Percentiles rank a stretch among this genome's conserved stretches.
These are phyloP conservation scores for Urocyon cinereoargenteus DNA, from an alignment of 2,797 vertebrate species.

Conservation along the genomic window DNA sequence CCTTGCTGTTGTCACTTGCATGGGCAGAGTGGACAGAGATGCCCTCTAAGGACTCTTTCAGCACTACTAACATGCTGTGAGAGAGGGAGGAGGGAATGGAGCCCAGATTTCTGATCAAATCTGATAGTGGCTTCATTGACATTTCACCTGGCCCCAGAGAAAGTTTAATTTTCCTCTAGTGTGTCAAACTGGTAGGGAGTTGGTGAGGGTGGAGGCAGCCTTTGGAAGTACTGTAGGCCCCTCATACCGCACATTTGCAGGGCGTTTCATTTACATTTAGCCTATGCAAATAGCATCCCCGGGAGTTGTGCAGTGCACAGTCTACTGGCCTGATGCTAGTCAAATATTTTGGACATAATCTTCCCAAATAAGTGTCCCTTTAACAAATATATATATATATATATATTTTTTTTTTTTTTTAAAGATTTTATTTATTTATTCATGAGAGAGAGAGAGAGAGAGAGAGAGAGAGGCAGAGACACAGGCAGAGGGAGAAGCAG, in stretches of 20 bases:
- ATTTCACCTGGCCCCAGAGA: not conserved
- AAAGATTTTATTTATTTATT: no score
- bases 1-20: not conserved
- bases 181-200: not conserved
- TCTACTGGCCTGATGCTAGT: not conserved
- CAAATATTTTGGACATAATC: not conserved
- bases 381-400: not conserved
- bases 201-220: not conserved
- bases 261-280: not conserved
- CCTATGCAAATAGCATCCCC: not conserved
- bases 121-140: not conserved
- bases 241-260: not conserved
- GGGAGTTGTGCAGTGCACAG: not conserved
- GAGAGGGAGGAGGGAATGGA: not conserved
- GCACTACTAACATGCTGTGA: slow-evolving; percentile 12
- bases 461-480: no score
- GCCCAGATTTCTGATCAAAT: not conserved
- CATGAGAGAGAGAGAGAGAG: no score
- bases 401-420: no score
- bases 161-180: not conserved
- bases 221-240: not conserved
- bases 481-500: no score
- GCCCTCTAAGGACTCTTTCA: not conserved
- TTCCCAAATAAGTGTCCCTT: not conserved
- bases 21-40: not conserved